phyloP scores from a whole-genome alignment of 1,140 invertebrate species.

The Sycophila sp. region DNA sequence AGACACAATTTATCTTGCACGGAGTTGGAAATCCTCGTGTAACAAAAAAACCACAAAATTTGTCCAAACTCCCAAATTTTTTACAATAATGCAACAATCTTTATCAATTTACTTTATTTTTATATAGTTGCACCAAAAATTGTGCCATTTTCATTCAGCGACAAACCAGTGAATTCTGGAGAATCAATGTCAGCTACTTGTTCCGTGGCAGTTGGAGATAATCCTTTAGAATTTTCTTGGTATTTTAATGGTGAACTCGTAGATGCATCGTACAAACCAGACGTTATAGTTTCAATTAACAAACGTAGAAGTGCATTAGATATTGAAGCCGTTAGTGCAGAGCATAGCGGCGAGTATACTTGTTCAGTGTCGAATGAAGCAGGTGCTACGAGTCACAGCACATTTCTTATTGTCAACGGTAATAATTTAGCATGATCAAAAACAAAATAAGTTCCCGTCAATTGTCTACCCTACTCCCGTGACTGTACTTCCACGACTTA shows the following conservation, averaged over 20 bases:
- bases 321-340: constrained; percentile 68
- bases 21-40: too few relatives aligned
- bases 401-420: constrained; percentile 75
- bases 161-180: constrained; percentile 71
- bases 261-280: constrained; percentile 56
- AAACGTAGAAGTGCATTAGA: constrained; percentile 71
- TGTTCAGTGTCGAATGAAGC: constrained; percentile 74
- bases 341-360: constrained; percentile 72
- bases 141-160: constrained; percentile 70
- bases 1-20: too few relatives aligned
- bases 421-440: constrained; percentile 64
- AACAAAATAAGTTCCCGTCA: too few relatives aligned
- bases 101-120: constrained; percentile 21
- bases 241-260: constrained; percentile 62
- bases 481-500: too few relatives aligned
- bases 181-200: constrained; percentile 74
- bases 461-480: too few relatives aligned
- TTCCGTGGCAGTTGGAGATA: constrained; percentile 76
- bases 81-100: too few relatives aligned
- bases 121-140: constrained; percentile 68
- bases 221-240: constrained; percentile 77
- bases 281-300: constrained; percentile 61
- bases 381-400: constrained; percentile 70
- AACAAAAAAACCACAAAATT: too few relatives aligned
- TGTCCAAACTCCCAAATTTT: too few relatives aligned